These are phyloP conservation scores for Actinemys pallida DNA, from an alignment of 2,113 vertebrate species.

Conservation along the genomic window DNA sequence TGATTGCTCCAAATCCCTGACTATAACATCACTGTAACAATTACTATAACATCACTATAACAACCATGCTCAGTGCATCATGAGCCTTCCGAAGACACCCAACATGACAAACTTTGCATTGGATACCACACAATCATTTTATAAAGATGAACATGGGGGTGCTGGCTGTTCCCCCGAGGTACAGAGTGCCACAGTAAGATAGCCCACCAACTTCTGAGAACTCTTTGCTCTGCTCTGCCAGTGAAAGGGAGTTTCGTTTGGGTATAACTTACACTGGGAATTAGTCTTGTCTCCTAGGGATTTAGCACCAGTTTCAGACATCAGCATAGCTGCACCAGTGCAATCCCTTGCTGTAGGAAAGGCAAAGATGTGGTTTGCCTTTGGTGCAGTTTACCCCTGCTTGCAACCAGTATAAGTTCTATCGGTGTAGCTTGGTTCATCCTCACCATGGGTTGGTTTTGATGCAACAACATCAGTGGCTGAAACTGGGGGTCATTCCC, in stretches of 20 bases:
- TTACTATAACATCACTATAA: too few species aligned
- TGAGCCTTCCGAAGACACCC: too few species aligned
- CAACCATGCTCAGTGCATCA: too few species aligned
- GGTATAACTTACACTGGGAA: too few species aligned
- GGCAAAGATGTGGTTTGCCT: background rate
- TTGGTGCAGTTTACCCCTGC: background rate
- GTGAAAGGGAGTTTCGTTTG: too few species aligned
- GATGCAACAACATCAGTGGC: background rate
- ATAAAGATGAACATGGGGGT: too few species aligned
- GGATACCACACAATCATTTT: too few species aligned
- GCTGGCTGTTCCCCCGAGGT: too few species aligned
- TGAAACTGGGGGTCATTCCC: background rate
- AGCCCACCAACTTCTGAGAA: background rate
- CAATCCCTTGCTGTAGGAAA: background rate
- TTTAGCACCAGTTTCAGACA: background rate
- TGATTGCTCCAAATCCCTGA: too few species aligned
- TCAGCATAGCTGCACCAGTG: background rate
- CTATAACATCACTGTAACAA: too few species aligned
- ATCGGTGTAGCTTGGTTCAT: background rate
- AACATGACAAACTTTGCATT: too few species aligned
- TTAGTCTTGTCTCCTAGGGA: background rate
- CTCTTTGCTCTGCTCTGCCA: too few species aligned
- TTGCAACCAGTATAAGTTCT: background rate
- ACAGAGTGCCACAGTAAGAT: background rate
- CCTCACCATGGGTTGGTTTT: background rate